Evolutionary conservation across 2,888 invertebrate species (phyloP).

Genomic region (Cerastis rubricosa): DNA sequence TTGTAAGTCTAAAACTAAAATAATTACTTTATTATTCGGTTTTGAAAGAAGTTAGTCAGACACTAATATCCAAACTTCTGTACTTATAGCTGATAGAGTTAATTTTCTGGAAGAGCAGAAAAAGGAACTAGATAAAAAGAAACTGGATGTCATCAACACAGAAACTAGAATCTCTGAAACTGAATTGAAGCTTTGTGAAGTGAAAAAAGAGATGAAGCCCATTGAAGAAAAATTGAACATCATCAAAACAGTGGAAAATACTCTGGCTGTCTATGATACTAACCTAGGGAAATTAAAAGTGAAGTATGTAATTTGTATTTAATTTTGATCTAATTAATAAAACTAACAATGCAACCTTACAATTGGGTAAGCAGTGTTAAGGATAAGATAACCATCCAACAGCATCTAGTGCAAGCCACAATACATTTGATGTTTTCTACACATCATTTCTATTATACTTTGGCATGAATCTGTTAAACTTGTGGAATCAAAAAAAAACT

Average conservation of each 20-base stretch:
- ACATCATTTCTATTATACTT: background rate
- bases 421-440: background rate
- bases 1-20: conserved; percentile 74
- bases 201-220: conserved; percentile 90
- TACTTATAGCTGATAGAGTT: conserved; percentile 86
- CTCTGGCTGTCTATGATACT: conserved; percentile 88
- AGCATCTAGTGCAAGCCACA: background rate
- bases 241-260: conserved; percentile 89
- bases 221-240: conserved; percentile 88
- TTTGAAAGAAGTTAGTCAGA: background rate
- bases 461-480: too few species aligned
- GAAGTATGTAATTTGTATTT: conserved; percentile 79
- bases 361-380: background rate
- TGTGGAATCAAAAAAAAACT: too few species aligned
- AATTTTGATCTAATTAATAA: background rate
- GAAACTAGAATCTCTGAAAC: conserved; percentile 91
- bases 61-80: background rate
- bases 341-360: background rate
- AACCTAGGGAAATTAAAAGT: conserved; percentile 90
- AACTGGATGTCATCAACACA: conserved; percentile 89
- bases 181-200: conserved; percentile 90
- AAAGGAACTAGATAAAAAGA: conserved; percentile 91
- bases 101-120: conserved; percentile 90
- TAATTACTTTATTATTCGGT: background rate
- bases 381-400: background rate